Evolutionary conservation across 2,113 vertebrate genomes (phyloP).

Genomic region (Ctenomys sociabilis): DNA sequence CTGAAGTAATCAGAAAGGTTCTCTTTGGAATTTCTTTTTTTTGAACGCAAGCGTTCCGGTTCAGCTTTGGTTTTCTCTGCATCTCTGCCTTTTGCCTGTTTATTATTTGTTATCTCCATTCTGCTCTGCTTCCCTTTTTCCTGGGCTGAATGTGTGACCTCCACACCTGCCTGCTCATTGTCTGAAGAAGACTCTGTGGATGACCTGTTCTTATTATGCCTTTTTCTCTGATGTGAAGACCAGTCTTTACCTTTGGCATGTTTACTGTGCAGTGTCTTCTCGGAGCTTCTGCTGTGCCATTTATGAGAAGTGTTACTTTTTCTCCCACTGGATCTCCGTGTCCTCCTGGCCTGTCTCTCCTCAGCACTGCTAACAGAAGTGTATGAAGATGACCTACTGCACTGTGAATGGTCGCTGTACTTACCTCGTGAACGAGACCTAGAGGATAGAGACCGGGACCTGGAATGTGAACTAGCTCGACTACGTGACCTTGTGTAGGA

Average conservation of each 20-base stretch:
- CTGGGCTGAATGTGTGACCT: conserved; percentile 49
- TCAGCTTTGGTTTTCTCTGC: conserved; percentile 83
- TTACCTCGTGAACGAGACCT: conserved; percentile 80
- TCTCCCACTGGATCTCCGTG: conserved; percentile 77
- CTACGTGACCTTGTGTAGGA: conserved; percentile 91
- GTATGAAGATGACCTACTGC: conserved; percentile 90
- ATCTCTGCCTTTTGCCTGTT: conserved; percentile 81
- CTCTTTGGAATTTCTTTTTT: conserved; percentile 82
- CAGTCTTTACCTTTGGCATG: conserved; percentile 68
- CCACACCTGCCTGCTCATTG: conserved; percentile 78
- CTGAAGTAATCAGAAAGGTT: conserved; percentile 70
- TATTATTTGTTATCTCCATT: conserved; percentile 64
- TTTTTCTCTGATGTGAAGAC: conserved; percentile 76
- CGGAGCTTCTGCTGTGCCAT: conserved; percentile 85
- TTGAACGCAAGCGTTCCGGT: conserved; percentile 85
- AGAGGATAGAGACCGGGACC: conserved; percentile 86
- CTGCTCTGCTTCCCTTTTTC: conserved; percentile 73
- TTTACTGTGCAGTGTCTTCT: conserved; percentile 75
- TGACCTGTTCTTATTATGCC: conserved; percentile 79
- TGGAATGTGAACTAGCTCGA: conserved; percentile 88
- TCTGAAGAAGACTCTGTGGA: conserved; percentile 83
- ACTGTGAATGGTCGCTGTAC: conserved; percentile 88
- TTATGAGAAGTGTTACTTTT: conserved; percentile 81
- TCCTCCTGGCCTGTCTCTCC: conserved; percentile 77
- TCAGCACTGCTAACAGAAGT: conserved; percentile 84